Base-by-base conservation (phyloP, 2,797 vertebrate genomes). In the Hephaestus fuliginosus region DNA sequence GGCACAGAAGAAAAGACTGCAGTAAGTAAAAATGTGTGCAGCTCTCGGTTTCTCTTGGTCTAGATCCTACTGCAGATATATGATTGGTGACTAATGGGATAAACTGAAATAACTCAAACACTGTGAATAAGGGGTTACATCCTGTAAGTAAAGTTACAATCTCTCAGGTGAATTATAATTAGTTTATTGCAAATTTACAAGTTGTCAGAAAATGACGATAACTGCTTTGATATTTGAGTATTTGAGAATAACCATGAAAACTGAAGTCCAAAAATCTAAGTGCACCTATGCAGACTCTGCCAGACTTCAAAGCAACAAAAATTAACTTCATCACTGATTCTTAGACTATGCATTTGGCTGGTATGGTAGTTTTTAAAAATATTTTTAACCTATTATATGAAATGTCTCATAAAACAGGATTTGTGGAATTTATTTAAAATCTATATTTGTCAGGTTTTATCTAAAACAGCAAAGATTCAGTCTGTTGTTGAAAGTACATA, bases 1-100 rank as follows among this genome's bases (percentile, higher is more conserved):
- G 44, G 30, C 62, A n/a, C 33, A n/a, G 0, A 39, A 20, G 41
- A 55, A 79, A 74, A 76, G n/a, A 69, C 63, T 51, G 30, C 25
- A 55, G 17, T 1, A 15, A 28, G 30, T 14, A 22, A 33, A 65
- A 52, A 55, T 63, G 30, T 44, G 28, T 33, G 55, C 12, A 56
- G 46, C 28, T 70, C 33, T 53, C 5, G 60, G 43, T 39, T 53
- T 53, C 36, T 51, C 12, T 49, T 49, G 56, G 5, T 60, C 15
- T 0, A 30, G 22, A 63, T 33, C 18, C 1, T 20, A 44, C 13
- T 25, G 12, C 25, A 69, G 41, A 61, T 7, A 22, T 30, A 22
- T 56, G 33, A 33, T 44, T 13, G 5, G 39, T 4, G 49, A 39
- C 43, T 8, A 28, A 0, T 12, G 1, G 25, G 15, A 0, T 22